phyloP scores from a whole-genome alignment of 2,888 invertebrate species.

The Norana najaformis region DNA sequence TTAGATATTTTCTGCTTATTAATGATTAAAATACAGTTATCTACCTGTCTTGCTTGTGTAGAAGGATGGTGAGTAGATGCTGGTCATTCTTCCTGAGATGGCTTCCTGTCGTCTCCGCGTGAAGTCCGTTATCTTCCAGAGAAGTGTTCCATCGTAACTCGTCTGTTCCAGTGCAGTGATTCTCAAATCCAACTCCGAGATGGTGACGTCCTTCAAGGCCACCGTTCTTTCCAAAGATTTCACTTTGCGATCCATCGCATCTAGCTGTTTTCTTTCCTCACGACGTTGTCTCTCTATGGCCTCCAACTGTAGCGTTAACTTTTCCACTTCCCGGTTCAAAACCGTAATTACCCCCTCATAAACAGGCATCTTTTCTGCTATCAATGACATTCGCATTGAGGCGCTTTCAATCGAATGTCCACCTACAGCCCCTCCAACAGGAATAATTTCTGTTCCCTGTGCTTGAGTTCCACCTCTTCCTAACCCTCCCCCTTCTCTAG shows the following conservation, averaged over 20 bases:
- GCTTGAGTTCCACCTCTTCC: not conserved
- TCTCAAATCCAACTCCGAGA: constrained; percentile 29
- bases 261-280: constrained; percentile 26
- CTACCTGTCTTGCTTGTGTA: constrained; percentile 53
- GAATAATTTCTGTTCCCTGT: not conserved
- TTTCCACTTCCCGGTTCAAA: constrained; percentile 28
- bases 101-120: constrained; percentile 53
- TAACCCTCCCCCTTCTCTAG: not conserved
- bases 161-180: constrained; percentile 47
- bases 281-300: constrained; percentile 15
- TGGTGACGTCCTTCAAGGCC: constrained; percentile 30
- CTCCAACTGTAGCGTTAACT: constrained; percentile 26
- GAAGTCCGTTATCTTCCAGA: constrained; percentile 58
- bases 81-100: constrained; percentile 50
- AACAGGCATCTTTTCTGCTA: not conserved
- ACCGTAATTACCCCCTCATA: constrained; percentile 28
- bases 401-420: not conserved
- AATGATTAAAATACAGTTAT: not conserved
- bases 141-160: constrained; percentile 55
- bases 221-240: constrained; percentile 25
- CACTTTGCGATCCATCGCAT: constrained; percentile 10
- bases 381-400: not conserved
- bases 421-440: not conserved
- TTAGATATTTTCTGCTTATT: not conserved
- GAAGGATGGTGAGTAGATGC: constrained; percentile 56